Evolutionary conservation across 2,797 vertebrate genomes (phyloP), one percentile per base, ranked within the genome.

Genomic region (Clarias fuscus): DNA sequence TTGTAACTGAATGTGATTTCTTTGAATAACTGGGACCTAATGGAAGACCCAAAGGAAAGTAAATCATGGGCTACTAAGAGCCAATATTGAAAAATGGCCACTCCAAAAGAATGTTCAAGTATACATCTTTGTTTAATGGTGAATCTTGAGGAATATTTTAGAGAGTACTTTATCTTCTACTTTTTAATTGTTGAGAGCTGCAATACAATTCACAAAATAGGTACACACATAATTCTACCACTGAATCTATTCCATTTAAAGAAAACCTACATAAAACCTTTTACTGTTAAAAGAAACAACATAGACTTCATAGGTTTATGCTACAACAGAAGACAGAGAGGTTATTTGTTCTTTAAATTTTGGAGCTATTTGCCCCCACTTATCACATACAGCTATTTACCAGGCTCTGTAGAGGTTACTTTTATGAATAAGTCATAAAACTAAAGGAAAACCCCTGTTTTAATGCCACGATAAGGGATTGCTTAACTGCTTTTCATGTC

Each of bases 131-230:
- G 71, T 68, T 78, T 53, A 83, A 78, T 85, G 71, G 64, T 33
- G 72, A 88, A 67, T 81, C 77, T 70, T 86, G 59, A 82, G 65
- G 75, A 82, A 84, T 87, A 62, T 82, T 86, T 83, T 88, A 58
- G 64, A 65, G 65, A 37, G 76, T 56, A 82, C 1, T 58, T 15
- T 62, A 80, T 56, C 83, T 62, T 65, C 73, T 78, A 77, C 15
- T n/a, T 65, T 85, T 84, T 89, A 89, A 90, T 90, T 91, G 88
- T 90, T 90, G 89, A 79, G 84, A 85, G 86, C 84, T 77, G 84
- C 83, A 90, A 84, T 88, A 92, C 90, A 92, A 89, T 90, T 90
- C 88, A 92, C 88, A 92, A 71, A 84, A 87, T 88, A 86, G 67
- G 87, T 91, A 89, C 87, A 91, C 88, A 91, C 88, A 88, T 87